Evolutionary conservation across 2,888 invertebrate species (phyloP), one percentile per base, ranked within the genome.

Genomic region (Athrips mouffetella): DNA sequence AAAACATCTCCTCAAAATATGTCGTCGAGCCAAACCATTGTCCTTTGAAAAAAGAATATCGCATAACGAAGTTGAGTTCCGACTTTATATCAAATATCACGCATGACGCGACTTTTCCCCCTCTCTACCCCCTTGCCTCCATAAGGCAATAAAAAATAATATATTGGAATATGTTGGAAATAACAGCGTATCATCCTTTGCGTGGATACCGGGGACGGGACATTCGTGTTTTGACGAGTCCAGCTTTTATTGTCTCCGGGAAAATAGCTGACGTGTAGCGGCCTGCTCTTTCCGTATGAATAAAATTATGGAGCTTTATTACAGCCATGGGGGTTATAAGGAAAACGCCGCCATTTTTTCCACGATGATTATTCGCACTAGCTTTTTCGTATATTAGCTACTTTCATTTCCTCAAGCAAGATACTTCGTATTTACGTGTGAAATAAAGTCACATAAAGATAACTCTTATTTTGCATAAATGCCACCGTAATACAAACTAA

Each of bases 121-220:
- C 60, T 70, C 60, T 57, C 45, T 51, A 51, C 60, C 66, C 51
- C 57, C 45, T 51, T 52, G 59, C 66, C 51, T 48, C 47, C 53
- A 74, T 77, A 81, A 70, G 81, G 87, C 85, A 87, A 89, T 89
- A 89, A 89, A 89, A 89, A 89, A 89, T 89, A 89, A 89, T 89
- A 89, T 89, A 89, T 89, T 88, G 89, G 89, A 89, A 89, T 89
- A 88, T 89, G 89, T 86, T 89, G 87, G 85, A 85, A 87, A 88
- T 89, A 89, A 89, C 88, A 84, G 80, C 78, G 88, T 87, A 88
- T 86, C 85, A 88, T 87, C 81, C 80, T 82, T 77, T 66, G 71
- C 79, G 66, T 74, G 79, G 81, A 78, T 79, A 74, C 77, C 70
- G 68, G 65, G 60, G 41, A 69, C 53, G 70, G 81, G 83, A 80